Conservation (phyloP, 2,113 vertebrate species). For the Addax nasomaculatus region DNA sequence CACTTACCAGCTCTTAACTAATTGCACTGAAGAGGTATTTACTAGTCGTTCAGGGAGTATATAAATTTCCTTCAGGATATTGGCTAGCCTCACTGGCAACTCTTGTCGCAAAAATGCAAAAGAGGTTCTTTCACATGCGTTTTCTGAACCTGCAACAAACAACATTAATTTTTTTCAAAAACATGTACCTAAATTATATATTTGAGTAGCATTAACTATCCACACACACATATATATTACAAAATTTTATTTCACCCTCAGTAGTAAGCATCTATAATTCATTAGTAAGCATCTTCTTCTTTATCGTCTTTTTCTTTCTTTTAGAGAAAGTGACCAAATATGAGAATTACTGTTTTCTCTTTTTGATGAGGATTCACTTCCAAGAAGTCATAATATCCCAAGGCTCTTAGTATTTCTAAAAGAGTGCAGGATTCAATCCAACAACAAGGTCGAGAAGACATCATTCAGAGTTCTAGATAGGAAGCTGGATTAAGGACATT, state of each 20-base stretch:
- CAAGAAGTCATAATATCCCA: background rate
- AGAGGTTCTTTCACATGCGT: constrained; percentile 97
- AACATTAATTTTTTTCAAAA: background rate
- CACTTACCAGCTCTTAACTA: constrained; percentile 94
- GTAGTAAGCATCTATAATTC: background rate
- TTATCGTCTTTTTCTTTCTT: background rate
- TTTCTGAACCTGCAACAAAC: constrained; percentile 87
- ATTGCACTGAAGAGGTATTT: constrained; percentile 90
- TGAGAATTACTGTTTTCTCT: background rate
- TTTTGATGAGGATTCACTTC: background rate
- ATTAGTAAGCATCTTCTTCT: background rate
- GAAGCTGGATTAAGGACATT: background rate
- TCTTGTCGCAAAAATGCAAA: constrained; percentile 96
- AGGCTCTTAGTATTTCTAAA: background rate
- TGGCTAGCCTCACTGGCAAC: constrained; percentile 95
- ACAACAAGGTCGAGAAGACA: background rate
- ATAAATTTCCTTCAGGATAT: constrained; percentile 97
- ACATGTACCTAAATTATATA: background rate
- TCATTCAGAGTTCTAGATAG: background rate
- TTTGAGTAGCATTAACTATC: background rate
- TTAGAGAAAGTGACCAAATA: background rate
- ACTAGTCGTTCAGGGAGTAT: constrained; percentile 92
- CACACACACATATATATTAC: background rate
- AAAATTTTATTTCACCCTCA: background rate
- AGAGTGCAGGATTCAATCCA: background rate